Conservation (phyloP, 2,888 invertebrate species). For the Dolichopus griseipennis region DNA sequence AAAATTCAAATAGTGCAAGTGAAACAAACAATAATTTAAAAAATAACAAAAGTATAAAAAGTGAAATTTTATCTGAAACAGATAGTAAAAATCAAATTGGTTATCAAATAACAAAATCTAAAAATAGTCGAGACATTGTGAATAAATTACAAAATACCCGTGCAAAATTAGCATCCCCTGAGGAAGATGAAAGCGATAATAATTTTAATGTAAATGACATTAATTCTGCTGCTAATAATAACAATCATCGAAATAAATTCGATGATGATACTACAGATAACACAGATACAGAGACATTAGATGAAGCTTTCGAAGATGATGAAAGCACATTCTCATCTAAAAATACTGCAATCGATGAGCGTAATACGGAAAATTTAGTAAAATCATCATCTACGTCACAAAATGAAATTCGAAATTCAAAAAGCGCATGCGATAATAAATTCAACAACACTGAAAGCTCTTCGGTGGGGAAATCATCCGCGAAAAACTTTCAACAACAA, state of each 20-base stretch:
- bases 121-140: constrained; percentile 34
- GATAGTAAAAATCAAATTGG: constrained; percentile 33
- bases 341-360: constrained; percentile 15
- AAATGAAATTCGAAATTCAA: not conserved
- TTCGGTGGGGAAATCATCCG: not conserved
- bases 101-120: constrained; percentile 42
- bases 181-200: constrained; percentile 11
- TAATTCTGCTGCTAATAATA: constrained; percentile 12
- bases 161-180: constrained; percentile 10
- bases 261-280: constrained; percentile 8
- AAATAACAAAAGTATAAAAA: constrained; percentile 15
- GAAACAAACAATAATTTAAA: not conserved
- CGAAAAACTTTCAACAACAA: constrained; percentile 7
- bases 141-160: constrained; percentile 4
- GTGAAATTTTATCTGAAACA: constrained; percentile 22
- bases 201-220: not conserved
- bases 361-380: not conserved
- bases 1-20: constrained; percentile 15
- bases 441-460: not conserved
- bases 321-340: constrained; percentile 19
- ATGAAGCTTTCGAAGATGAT: constrained; percentile 15
- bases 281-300: constrained; percentile 1
- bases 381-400: not conserved
- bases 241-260: constrained; percentile 9
- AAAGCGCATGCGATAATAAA: not conserved